Percentiles rank a stretch among this genome's conserved stretches.
Evolutionary conservation across 2,888 invertebrate genomes (phyloP).

Genomic region (Amiota communis): DNA sequence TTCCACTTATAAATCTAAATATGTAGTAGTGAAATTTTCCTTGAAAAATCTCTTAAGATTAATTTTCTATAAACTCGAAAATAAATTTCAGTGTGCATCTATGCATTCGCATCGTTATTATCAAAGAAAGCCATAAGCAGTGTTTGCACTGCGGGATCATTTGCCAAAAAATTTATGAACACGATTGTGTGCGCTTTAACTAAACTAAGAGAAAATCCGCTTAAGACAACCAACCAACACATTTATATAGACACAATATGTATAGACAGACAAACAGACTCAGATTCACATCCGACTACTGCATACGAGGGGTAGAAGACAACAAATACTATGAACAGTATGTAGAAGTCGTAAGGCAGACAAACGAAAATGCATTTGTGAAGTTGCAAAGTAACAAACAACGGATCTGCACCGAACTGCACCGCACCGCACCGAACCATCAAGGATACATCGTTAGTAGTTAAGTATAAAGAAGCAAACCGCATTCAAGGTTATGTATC

Average conservation of each 20-base stretch:
- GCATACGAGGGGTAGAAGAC: too few species aligned
- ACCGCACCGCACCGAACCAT: too few species aligned
- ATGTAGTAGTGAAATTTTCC: too few species aligned
- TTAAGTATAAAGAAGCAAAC: conserved; percentile 54
- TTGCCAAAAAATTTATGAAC: conserved; percentile 67
- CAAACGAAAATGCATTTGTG: conserved; percentile 23
- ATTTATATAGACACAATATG: conserved; percentile 20
- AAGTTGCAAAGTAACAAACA: too few species aligned
- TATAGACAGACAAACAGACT: conserved; percentile 32
- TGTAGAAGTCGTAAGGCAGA: conserved; percentile 18
- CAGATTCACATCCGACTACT: background rate
- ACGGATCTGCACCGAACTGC: too few species aligned
- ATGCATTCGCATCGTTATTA: conserved; percentile 12
- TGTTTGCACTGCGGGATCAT: conserved; percentile 36
- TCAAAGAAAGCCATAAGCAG: conserved; percentile 27
- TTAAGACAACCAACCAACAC: conserved; percentile 32
- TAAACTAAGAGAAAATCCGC: conserved; percentile 44
- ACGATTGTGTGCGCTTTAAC: conserved; percentile 49
- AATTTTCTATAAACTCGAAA: too few species aligned
- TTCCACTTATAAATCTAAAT: too few species aligned
- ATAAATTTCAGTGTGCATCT: background rate
- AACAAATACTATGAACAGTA: too few species aligned
- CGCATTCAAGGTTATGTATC: conserved; percentile 68
- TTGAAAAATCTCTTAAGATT: too few species aligned
- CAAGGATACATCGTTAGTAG: background rate